A percentile compares a stretch with the other conserved stretches of the same genome.
phyloP scores from a whole-genome alignment of 2,888 invertebrate species.

The Timema cristinae region DNA sequence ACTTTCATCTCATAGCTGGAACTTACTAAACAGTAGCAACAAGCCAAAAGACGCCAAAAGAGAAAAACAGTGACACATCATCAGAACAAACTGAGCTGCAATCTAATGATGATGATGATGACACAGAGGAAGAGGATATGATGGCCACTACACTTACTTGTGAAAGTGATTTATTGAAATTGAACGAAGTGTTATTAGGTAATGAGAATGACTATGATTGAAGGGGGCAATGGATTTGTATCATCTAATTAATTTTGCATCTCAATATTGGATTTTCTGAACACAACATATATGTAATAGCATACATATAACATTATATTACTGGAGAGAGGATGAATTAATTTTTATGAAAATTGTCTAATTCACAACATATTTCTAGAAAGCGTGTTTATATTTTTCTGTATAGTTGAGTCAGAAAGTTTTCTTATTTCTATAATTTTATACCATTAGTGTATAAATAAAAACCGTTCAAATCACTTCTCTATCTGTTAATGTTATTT shows the following conservation, averaged over 20 bases:
- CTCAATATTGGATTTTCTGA: too few species aligned
- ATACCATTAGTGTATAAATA: slow-evolving; percentile 6
- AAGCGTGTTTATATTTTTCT: neutral
- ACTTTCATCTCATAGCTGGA: neutral
- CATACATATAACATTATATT: neutral
- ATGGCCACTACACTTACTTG: neutral
- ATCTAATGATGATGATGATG: neutral
- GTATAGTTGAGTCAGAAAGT: neutral
- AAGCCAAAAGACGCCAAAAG: neutral
- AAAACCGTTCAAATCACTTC: neutral
- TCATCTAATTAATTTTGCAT: neutral
- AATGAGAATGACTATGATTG: neutral
- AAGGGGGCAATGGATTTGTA: slow-evolving; percentile 11
- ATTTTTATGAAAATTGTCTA: neutral
- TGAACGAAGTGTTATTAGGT: neutral
- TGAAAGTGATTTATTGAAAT: neutral
- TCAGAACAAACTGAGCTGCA: neutral
- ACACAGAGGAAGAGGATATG: neutral
- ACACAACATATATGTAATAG: too few species aligned
- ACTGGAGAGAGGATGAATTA: neutral
- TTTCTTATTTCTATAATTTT: neutral
- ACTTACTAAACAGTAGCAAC: neutral
- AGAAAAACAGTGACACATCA: neutral
- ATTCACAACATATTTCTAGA: neutral
- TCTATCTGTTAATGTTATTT: slow-evolving; percentile 1